Base-by-base conservation (phyloP, 92 coral and sea anemone species). In the Epizoanthus ramosus region DNA sequence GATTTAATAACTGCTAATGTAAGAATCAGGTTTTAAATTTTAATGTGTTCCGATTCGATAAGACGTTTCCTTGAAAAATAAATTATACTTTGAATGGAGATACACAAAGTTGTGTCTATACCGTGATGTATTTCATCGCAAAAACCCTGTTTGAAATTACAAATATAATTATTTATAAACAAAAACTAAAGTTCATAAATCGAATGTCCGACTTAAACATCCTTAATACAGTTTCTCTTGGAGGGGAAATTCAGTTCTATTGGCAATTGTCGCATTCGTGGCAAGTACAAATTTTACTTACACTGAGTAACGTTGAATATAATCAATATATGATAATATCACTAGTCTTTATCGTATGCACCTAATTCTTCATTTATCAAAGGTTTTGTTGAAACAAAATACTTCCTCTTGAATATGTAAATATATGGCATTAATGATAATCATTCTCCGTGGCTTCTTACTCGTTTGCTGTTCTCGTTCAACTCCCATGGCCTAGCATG, bases 361-460 rank as follows among this genome's bases (percentile, higher is more conserved):
- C 37, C 25, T 77, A 39, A 9, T 61, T 59, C 25, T 45, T 59
- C 45, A 35, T 77, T 21, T 39, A 37, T 10, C 3, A 75, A 45
- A 41, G 21, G 47, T 35, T 33, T 50, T 63, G 63, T 77, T 77
- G 14, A 61, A 13, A 37, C 71, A 77, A 77, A 77, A 43, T 28
- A 77, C 41, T 60, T 61, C 24, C 43, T 41, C 39, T 77, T 77
- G 41, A 39, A 77, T 77, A 77, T 77, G 82, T 63, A 77, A 77
- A 77, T 61, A 77, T 25, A 21, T 45, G 15, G 28, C 22, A 50
- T 31, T 54, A n/a, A 75, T 16, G 47, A 28, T 16, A 5, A 74
- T 22, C 9, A 22, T 4, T 53, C 57, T 0, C 8, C 59, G 25
- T 13, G 15, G 5, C 31, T 12, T 65, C 14, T 65, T 28, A 24